Base-by-base conservation (phyloP, 1,140 invertebrate species). In the Sminthurinus signatus region DNA sequence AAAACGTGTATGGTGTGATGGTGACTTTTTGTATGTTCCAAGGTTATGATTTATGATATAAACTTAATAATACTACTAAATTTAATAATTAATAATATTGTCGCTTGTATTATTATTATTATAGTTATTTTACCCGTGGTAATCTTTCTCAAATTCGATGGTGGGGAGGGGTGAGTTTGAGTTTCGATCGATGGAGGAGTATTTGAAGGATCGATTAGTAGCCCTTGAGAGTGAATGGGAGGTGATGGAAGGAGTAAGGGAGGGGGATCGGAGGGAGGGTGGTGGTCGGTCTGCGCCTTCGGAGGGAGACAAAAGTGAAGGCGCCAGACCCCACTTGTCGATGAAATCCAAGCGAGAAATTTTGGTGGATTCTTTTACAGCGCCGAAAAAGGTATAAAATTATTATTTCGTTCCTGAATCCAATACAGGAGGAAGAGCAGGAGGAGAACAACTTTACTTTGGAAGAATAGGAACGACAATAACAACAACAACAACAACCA, bases 261-360 rank as follows among this genome's bases (percentile, higher is more conserved):
- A 79, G 80, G 81, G 79, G 78, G 79, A 75, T 76, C 75, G 80
- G 80, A 84, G 86, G 86, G 88, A 85, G 86, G 88, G 85, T 81
- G 85, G 86, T 83, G 64, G 65, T 48, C 60, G 65, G 56, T 90
- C 88, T 88, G 88, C 85, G 89, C 88, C 82, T 86, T 88, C 84
- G 91, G 15, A 8, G 32, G 87, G 86, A 91, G 89, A 69, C 23
- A 69, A 28, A n/a, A 59, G 62, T 59, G 67, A 65, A 85, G 89
- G 89, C 83, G 88, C 90, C 81, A 91, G 87, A 86, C 89, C 89
- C 89, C 89, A 92, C 90, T 89, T 89, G 83, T 91, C 89, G 81
- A 90, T 86, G 81, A 91, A 89, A 84, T 91, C 88, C 87, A 91
- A 88, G 82, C 88, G 88, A 83, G 89, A 89, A 93, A 93, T 92